Base-by-base conservation (phyloP, 2,113 vertebrate genomes). In the Physeter macrocephalus region DNA sequence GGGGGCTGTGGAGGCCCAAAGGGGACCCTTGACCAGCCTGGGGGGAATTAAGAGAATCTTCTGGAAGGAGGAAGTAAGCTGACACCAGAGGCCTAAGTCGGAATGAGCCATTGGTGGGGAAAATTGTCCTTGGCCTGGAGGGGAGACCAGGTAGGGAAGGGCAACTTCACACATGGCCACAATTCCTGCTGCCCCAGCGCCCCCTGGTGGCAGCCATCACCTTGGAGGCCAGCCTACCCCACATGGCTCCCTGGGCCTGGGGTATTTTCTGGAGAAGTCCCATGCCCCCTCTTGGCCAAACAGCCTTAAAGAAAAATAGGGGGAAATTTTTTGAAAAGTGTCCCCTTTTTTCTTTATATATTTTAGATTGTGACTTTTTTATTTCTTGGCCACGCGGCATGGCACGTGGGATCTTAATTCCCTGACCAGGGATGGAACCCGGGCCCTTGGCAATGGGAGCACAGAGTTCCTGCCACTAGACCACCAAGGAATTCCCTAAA, bases 1-100 rank as follows among this genome's bases (percentile, higher is more conserved):
- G 34, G 13, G 14, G 13, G 5, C 18, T 62, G 21, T 6, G 2
- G 71, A 52, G 57, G 39, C 25, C 34, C 54, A 3, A 13, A 57
- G 59, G 59, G 34, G 84, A 59, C 41, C 15, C 17, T 49, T 15
- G 81, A 49, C 5, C 29, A 43, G 62, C 46, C 23, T 17, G 10
- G 14, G 10, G 71, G 52, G 14, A 1, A 13, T 59, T 12, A 8
- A 41, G 31, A 88, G 67, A 72, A 77, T 34, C 13, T 93, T 83
- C 94, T 72, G 54, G 36, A 94, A 87, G 57, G 36, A 92, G 72
- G 27, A 84, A 66, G 67, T 34, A 18, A 75, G 27, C 57, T 25
- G 77, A 90, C 66, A 75, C 36, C 25, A 46, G 62, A 34, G 43
- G 67, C 25, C 0, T 31, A 14, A 18, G 29, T 34, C 0, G 15